Conservation (phyloP, 2,113 vertebrate species). For the Acinonyx jubatus region DNA sequence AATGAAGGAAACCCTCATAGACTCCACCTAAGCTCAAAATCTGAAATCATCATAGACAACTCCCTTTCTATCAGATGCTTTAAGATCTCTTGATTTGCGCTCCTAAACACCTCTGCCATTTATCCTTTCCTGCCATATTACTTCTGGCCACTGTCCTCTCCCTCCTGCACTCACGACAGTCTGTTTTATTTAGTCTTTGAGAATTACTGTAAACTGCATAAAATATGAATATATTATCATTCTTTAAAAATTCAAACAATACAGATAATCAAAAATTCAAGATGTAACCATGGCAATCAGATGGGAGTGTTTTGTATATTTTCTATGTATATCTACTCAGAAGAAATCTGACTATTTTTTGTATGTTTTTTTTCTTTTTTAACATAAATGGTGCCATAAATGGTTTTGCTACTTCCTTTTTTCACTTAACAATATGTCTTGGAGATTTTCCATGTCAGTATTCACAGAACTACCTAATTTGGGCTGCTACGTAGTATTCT, state of each 20-base stretch:
- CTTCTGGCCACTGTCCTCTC: neutral
- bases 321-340: neutral
- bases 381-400: neutral
- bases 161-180: neutral
- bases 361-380: neutral
- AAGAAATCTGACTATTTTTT: neutral
- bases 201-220: conserved; percentile 43
- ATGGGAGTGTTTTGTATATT: conserved; percentile 5
- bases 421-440: neutral
- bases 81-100: neutral
- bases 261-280: conserved; percentile 57
- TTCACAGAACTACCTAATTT: neutral
- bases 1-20: neutral
- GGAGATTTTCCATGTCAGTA: neutral
- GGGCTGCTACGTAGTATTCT: neutral
- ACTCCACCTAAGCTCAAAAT: neutral
- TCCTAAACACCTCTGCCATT: neutral
- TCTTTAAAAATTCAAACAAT: conserved; percentile 34
- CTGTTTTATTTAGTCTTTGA: conserved; percentile 36
- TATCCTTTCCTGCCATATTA: neutral
- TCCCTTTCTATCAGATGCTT: neutral
- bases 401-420: neutral
- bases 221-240: conserved; percentile 62
- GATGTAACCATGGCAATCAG: neutral
- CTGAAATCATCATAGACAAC: neutral